Conservation (phyloP, 2,113 vertebrate genomes). For the Chloroceryle aenea region DNA sequence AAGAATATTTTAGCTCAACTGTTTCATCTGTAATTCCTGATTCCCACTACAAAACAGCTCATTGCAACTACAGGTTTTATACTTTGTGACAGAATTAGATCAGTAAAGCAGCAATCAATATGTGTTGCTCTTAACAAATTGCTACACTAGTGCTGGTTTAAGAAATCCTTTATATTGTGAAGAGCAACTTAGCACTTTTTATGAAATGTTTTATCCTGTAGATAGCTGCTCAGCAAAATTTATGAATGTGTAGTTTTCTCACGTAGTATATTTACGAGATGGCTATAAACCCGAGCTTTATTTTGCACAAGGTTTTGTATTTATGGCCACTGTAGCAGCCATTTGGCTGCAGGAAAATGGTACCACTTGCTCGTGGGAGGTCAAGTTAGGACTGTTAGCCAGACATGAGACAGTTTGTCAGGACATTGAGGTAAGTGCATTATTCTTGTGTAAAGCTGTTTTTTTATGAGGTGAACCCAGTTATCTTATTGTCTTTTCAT, state of each 20-base stretch:
- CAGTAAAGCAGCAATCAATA: background rate
- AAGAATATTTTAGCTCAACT: background rate
- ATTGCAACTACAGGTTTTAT: background rate
- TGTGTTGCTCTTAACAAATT: background rate
- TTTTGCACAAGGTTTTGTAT: background rate
- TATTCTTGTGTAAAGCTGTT: background rate
- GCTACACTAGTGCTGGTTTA: background rate
- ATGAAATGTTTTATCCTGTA: background rate
- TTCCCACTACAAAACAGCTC: background rate
- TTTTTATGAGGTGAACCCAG: conserved; percentile 5
- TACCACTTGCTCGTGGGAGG: background rate
- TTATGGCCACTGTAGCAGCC: background rate
- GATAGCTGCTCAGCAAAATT: background rate
- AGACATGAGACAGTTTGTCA: background rate
- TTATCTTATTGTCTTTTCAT: background rate
- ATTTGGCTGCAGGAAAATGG: background rate
- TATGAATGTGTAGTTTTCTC: background rate
- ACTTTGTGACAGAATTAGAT: background rate
- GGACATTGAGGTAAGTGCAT: background rate
- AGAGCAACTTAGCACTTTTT: background rate
- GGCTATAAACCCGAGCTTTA: background rate
- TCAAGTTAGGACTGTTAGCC: background rate
- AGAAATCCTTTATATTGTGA: background rate
- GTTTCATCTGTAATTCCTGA: background rate
- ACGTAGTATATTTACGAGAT: background rate